Percentiles rank a stretch among this genome's conserved stretches.
These are phyloP conservation scores for Drosophila bocki DNA, from an alignment of 1,140 invertebrate genomes.

Conservation along the genomic window DNA sequence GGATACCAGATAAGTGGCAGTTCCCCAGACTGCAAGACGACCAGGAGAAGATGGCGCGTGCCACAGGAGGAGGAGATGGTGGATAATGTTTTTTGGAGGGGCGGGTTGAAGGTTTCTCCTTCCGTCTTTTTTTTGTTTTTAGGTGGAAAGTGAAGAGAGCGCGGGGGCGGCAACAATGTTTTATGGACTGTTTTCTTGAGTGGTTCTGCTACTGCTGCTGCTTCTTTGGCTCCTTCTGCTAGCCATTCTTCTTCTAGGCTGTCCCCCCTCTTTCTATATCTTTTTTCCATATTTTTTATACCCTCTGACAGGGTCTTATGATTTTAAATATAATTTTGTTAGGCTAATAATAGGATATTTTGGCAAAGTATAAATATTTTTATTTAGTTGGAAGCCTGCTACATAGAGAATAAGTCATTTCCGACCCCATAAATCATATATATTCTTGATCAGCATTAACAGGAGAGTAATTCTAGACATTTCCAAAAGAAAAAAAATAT, in stretches of 20 bases:
- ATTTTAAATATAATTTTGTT: background rate
- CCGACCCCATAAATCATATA: no score
- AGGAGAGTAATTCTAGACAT: no score
- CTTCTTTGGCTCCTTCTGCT: conserved; percentile 21
- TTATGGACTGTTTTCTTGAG: conserved; percentile 80
- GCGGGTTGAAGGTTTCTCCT: background rate
- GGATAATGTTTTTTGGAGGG: conserved; percentile 1
- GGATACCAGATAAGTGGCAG: conserved; percentile 57
- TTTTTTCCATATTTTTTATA: background rate
- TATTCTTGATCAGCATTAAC: no score
- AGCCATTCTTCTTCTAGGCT: background rate
- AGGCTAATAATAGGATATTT: background rate
- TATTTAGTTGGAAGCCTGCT: no score
- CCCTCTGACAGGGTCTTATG: background rate
- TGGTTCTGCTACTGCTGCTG: conserved; percentile 55
- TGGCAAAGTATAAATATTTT: no score
- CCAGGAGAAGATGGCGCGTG: conserved; percentile 51
- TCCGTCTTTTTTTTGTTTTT: background rate
- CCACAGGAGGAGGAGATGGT: conserved; percentile 16
- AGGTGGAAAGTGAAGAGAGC: no score
- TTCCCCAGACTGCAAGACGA: conserved; percentile 57
- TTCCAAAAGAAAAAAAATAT: no score
- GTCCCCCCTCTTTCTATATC: background rate
- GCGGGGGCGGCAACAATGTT: conserved; percentile 56
- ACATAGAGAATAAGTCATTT: no score